Evolutionary conservation across 2,113 vertebrate genomes (phyloP), one percentile per base, ranked within the genome.

Genomic region (Tachuris rubrigastra): DNA sequence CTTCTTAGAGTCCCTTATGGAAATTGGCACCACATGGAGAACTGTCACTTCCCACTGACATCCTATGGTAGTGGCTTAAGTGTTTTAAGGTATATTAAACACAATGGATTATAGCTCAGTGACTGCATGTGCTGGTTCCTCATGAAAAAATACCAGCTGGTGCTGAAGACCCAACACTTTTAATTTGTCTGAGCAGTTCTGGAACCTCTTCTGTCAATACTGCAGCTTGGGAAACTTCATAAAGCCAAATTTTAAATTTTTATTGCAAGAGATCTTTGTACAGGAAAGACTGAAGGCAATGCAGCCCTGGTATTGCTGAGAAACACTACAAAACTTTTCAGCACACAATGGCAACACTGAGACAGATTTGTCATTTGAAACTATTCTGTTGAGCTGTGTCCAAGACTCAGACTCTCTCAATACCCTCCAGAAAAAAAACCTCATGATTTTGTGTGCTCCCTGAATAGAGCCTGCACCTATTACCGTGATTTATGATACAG

Each of bases 311-410:
- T 19, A 46, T 21, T 2, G 4, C 75, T 31, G 23, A 82, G 35
- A 66, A 79, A 82, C n/a, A 30, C 37, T 4, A 44, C 58, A 83
- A 41, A 88, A 47, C n/a, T 53, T 24, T 25, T 56, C 31, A 41
- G 63, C 22, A 52, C 49, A 92, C 44, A 73, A 41, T 10, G 33
- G 60, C 66, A 71, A 63, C 82, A 72, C 52, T 63, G 56, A 35
- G 42, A 63, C 66, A 82, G 56, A 72, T 79, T 5, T 63, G 88
- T 63, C 60, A 82, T 52, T 73, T 82, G 66, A 85, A 95, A 79
- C 79, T 72, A 25, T 68, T 90, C 20, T 47, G 15, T 1, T 76
- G 49, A 72, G 62, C 44, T 41, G 37, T 41, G 76, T n/a, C 49
- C 24, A 59, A 68, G 44, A 24, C 67, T 89, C 66, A 55, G 47